Conservation (phyloP, 2,888 invertebrate species). For the Trichacis sp. region DNA sequence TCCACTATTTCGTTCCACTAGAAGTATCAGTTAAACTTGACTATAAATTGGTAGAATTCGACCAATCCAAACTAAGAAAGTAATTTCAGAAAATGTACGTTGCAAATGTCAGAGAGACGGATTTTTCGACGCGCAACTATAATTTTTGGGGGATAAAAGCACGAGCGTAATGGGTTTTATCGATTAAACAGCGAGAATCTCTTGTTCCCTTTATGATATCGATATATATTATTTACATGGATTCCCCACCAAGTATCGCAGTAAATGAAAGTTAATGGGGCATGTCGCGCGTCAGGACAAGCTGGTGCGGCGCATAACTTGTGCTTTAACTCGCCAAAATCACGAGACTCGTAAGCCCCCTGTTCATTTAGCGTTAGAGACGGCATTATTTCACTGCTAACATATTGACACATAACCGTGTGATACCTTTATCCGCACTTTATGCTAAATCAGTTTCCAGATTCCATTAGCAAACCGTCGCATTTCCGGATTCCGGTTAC, state of each 20-base stretch:
- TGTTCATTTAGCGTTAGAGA: not conserved
- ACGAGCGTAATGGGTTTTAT: slow-evolving; percentile 29
- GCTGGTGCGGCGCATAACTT: slow-evolving; percentile 2
- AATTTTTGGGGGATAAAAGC: no score
- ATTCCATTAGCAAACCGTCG: slow-evolving; percentile 4
- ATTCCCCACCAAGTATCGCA: slow-evolving; percentile 22
- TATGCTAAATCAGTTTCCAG: not conserved
- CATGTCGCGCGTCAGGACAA: slow-evolving; percentile 1
- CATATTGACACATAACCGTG: slow-evolving; percentile 4
- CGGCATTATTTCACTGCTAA: slow-evolving; percentile 1
- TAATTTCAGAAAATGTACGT: no score
- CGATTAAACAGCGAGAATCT: slow-evolving; percentile 28
- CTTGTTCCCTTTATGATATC: slow-evolving; percentile 29
- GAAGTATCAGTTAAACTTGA: no score
- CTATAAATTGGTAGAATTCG: no score
- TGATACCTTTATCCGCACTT: slow-evolving; percentile 7
- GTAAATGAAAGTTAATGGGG: slow-evolving; percentile 28
- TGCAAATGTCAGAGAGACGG: no score
- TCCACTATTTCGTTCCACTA: no score
- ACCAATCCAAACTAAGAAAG: no score
- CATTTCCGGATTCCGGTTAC: not conserved
- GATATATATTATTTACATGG: slow-evolving; percentile 30
- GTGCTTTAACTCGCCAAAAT: not conserved
- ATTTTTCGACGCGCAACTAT: no score
- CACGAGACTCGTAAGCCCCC: not conserved